Percentiles rank a stretch among this genome's conserved stretches.
phyloP scores from a whole-genome alignment of 2,797 vertebrate species.

The Bradypus variegatus region DNA sequence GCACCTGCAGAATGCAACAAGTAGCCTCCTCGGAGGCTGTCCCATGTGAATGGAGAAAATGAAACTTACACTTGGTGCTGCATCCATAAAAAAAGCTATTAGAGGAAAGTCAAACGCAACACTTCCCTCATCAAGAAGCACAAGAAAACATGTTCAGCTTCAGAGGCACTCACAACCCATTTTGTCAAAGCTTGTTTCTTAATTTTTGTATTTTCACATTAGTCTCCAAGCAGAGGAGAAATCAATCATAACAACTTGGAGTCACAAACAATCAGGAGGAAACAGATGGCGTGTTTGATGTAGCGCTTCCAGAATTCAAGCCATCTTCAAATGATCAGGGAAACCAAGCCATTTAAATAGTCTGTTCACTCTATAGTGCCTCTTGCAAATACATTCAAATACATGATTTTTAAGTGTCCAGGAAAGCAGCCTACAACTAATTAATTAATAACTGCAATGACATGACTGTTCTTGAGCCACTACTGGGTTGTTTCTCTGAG shows the following conservation, averaged over 20 bases:
- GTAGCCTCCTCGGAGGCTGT: neutral
- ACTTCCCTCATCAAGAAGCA: neutral
- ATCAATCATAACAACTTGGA: constrained; percentile 63
- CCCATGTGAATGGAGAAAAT: too few relatives aligned
- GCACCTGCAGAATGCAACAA: neutral
- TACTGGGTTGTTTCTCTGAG: constrained; percentile 27
- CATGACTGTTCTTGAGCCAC: constrained; percentile 22
- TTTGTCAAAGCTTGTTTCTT: neutral
- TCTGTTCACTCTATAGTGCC: constrained; percentile 8
- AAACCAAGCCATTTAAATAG: constrained; percentile 47
- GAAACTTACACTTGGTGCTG: too few relatives aligned
- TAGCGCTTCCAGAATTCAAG: constrained; percentile 50
- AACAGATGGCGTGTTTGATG: constrained; percentile 69
- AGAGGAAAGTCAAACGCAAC: neutral
- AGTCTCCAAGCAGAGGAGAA: constrained; percentile 60
- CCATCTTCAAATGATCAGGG: constrained; percentile 54
- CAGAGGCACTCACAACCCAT: neutral
- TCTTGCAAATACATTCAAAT: constrained; percentile 35
- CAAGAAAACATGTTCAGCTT: neutral
- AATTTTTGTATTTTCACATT: constrained; percentile 48
- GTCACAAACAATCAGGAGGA: constrained; percentile 63
- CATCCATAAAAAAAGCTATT: neutral
- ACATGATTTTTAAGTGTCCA: neutral
- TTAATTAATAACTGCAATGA: neutral
- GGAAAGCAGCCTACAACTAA: neutral